Base-by-base conservation (phyloP, 2,888 invertebrate species). In the Trissoscelio sp. region DNA sequence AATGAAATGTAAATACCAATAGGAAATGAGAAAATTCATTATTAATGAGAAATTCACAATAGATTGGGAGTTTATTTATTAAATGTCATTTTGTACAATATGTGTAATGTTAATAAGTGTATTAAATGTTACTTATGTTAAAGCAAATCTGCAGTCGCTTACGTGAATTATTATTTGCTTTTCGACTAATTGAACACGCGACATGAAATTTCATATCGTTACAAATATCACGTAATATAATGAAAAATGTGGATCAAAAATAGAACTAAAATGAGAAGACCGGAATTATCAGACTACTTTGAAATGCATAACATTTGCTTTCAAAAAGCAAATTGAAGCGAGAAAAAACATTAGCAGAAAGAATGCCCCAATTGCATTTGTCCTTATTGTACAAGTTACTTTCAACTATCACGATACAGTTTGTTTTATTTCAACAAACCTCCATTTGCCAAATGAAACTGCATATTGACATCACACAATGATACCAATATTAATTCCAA, bases 281-380 rank as follows among this genome's bases (percentile, higher is more conserved):
- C 12, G 6, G 14, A 24, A 16, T 3, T 34, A 24, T 42, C n/a
- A 24, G n/a, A 3, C 11, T 42, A 42, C 9, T 60, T 42, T 42
- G 42, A 24, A 42, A 60, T 42, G 22, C 22, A 60, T 60, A 42
- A 42, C 42, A 12, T 42, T 42, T 55, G 9, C 55, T 34, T 31
- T 51, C 6, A 24, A 12, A n/a, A 1, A 5, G 28, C 6, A 12
- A 39, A 39, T 12, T 12, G 39, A 39, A 39, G 39, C 6, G 5
- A 14, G 16, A 12, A 51, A 51, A 51, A 51, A 28, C 6, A n/a
- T 28, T 28, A 51, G 28, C 53, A 31, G n/a, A 12, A 34, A 55
- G 3, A 24, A 2, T 34, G 34, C 11, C 31, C 34, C n/a, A 3
- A 55, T 55, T 34, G 14, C 9, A 14, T n/a, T 4, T 24, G n/a